Percentiles rank a stretch among this genome's conserved stretches.
These are phyloP conservation scores for Iguana delicatissima DNA, from an alignment of 2,797 vertebrate species.

Conservation along the genomic window DNA sequence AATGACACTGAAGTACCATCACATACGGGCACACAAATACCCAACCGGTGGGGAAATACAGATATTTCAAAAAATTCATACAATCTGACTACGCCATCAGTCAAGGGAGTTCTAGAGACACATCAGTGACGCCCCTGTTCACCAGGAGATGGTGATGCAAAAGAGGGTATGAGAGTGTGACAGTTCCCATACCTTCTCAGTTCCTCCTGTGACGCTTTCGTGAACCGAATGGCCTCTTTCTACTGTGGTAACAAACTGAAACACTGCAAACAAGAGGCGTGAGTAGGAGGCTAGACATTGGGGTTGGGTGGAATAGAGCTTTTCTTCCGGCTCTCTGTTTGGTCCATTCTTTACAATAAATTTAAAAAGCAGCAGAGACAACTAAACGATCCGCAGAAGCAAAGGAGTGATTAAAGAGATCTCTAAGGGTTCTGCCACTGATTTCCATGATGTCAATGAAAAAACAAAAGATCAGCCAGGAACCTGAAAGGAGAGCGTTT, in stretches of 20 bases:
- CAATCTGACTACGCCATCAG: neutral
- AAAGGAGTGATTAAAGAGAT: neutral
- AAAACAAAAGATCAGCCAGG: neutral
- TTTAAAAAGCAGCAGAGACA: neutral
- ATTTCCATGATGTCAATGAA: neutral
- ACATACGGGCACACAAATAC: neutral
- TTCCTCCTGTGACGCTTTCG: too few relatives aligned
- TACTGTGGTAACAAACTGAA: neutral
- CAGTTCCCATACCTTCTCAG: neutral
- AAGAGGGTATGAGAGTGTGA: neutral
- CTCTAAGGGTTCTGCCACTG: neutral
- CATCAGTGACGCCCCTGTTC: too few relatives aligned
- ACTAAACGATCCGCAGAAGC: neutral
- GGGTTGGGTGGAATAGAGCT: neutral
- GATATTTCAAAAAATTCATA: too few relatives aligned
- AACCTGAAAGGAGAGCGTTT: neutral
- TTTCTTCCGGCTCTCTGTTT: neutral
- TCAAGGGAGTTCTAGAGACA: neutral
- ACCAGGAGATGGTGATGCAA: neutral
- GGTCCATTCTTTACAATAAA: constrained; percentile 31
- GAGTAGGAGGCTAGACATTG: neutral
- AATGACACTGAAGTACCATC: neutral
- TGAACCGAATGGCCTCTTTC: neutral
- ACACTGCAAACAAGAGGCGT: neutral
- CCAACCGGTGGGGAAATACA: neutral